These are phyloP conservation scores for Lasiurus cinereus DNA, from an alignment of 2,113 vertebrate genomes.

Conservation along the genomic window DNA sequence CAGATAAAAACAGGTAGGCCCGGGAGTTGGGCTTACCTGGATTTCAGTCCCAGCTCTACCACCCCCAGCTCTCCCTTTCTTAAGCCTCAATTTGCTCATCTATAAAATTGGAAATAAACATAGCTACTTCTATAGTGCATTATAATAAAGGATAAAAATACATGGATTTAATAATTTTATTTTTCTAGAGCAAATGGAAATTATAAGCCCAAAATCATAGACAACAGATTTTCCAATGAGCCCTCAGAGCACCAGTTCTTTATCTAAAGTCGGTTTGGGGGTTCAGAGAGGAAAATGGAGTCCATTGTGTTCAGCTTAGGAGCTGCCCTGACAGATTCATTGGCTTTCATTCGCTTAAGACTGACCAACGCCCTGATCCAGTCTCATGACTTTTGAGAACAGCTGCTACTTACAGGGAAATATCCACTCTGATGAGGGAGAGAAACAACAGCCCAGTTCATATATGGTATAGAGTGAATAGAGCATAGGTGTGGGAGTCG, in stretches of 20 bases:
- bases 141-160: not conserved
- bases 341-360: not conserved
- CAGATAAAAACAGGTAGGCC: fast-evolving
- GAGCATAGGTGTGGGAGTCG: not conserved
- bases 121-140: not conserved
- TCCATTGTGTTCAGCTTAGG: not conserved
- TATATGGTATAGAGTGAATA: not conserved
- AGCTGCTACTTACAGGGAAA: not conserved
- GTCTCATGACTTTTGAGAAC: not conserved
- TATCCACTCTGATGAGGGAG: fast-evolving
- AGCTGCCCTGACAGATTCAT: fast-evolving
- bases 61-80: not conserved
- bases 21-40: too few relatives aligned
- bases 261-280: not conserved
- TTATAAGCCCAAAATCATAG: not conserved
- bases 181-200: constrained; percentile 4
- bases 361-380: not conserved
- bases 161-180: not conserved
- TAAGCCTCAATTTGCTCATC: not conserved
- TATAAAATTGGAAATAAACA: not conserved
- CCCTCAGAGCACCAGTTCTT: not conserved
- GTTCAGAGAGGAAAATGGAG: not conserved
- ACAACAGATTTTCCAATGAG: not conserved
- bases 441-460: not conserved
- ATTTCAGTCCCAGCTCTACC: too few relatives aligned